Evolutionary conservation across 2,797 vertebrate species (phyloP), one percentile per base, ranked within the genome.

Genomic region (Acanthurus leucopareius): DNA sequence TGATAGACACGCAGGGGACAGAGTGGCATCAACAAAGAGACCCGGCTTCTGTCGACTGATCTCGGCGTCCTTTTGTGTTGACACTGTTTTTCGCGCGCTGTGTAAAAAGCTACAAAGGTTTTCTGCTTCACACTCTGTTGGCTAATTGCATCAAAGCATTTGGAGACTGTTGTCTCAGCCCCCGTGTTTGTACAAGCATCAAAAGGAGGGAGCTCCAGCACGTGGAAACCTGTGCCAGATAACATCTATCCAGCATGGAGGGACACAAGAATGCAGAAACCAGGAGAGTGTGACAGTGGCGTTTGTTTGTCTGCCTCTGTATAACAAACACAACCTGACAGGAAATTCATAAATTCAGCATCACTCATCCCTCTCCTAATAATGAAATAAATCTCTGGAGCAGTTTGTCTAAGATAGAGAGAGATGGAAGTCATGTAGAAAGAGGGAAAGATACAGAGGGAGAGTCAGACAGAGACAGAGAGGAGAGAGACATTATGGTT

Each of bases 131-230:
- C 88, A 92, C 91, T 84, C 88, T 88, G 90, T 83, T 92, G 89
- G 88, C 91, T 94, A 94, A 95, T 93, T 91, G 91, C 88, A 90
- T 94, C 90, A 93, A 94, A 92, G 91, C 83, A 65, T 89, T 88
- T 77, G 79, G 86, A 88, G 85, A 69, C 68, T 80, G 84, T 90
- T 88, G 90, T 89, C 90, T 90, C 88, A 75, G 77, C 75, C 63
- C 61, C 70, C 1, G 47, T 89, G 88, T 93, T 92, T 92, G 87
- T 88, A 81, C 79, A 87, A 70, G 88, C 93, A 90, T 93, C 90
- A 92, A 88, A 91, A 88, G 80, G 69, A 76, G 66, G 81, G 79
- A 62, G 86, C 79, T 73, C 59, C 68, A 66, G 80, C 77, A 79
- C 59, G 73, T 69, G 74, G 64, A 88, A 90, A 82, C 86, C 72